These are phyloP conservation scores for Leucophenga maculata DNA, from an alignment of 2,888 invertebrate genomes.

Conservation along the genomic window DNA sequence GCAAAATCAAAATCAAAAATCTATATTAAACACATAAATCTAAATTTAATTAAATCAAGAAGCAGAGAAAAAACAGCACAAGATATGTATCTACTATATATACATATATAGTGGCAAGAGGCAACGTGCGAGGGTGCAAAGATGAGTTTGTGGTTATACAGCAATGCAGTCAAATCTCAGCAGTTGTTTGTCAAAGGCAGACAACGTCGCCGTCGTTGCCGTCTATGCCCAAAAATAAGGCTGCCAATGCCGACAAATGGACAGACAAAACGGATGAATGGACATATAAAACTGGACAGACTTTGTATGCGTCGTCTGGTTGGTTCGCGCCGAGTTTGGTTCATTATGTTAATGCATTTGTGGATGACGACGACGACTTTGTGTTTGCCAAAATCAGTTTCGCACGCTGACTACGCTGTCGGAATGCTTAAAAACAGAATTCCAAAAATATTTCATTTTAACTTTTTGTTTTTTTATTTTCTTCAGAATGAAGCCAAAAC, in stretches of 20 bases:
- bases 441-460: background rate
- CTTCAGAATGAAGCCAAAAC: background rate
- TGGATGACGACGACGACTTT: too few relatives aligned
- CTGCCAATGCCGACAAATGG: background rate
- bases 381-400: conserved; percentile 8
- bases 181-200: background rate
- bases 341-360: background rate
- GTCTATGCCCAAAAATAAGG: conserved; percentile 17
- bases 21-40: conserved; percentile 20
- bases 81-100: background rate
- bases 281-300: background rate
- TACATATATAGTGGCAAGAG: background rate
- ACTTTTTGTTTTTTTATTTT: background rate
- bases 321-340: background rate
- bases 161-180: background rate
- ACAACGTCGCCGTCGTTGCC: background rate
- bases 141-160: background rate
- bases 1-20: conserved; percentile 16
- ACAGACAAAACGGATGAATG: background rate
- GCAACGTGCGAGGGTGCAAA: background rate
- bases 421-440: conserved; percentile 15
- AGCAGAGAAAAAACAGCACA: background rate
- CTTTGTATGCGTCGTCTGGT: background rate
- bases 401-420: background rate
- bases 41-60: conserved; percentile 17